Evolutionary conservation across 2,888 invertebrate genomes (phyloP).

Genomic region (Andrena flavipes): DNA sequence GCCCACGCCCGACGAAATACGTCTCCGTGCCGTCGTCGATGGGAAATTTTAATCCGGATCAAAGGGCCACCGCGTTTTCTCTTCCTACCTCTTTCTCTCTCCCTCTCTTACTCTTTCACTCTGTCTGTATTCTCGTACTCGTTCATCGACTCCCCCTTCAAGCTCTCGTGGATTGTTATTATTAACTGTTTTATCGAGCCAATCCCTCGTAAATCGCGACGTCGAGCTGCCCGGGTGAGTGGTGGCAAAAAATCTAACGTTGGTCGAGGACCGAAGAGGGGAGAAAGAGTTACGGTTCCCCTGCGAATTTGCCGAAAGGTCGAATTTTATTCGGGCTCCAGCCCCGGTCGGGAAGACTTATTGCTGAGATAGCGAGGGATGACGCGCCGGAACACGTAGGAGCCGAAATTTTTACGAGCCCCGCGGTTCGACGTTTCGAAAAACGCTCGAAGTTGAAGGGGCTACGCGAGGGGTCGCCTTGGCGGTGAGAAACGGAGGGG

Average conservation of each 20-base stretch:
- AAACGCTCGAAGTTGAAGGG: neutral
- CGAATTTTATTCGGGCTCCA: conserved; percentile 39
- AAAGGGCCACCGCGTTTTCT: conserved; percentile 21
- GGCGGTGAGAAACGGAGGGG: neutral
- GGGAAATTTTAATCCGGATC: conserved; percentile 53
- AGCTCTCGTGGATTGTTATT: conserved; percentile 14
- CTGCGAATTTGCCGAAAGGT: conserved; percentile 25
- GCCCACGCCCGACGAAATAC: conserved; percentile 13
- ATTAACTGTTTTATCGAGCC: conserved; percentile 30
- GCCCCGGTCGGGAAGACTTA: conserved; percentile 24
- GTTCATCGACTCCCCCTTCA: neutral
- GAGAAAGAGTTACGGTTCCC: conserved; percentile 22
- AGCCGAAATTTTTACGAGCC: conserved; percentile 32
- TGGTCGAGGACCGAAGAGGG: neutral
- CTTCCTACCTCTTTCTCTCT: neutral
- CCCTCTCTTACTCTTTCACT: too few relatives aligned
- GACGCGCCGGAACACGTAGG: conserved; percentile 16
- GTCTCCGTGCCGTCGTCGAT: conserved; percentile 21
- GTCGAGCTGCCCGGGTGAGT: neutral
- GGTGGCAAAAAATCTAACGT: neutral
- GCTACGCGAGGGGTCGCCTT: neutral
- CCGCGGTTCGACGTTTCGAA: neutral
- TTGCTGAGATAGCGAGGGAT: conserved; percentile 14
- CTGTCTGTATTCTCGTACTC: neutral
- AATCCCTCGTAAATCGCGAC: conserved; percentile 24